phyloP scores from a whole-genome alignment of 2,797 vertebrate species.

The Scarus forsteni region DNA sequence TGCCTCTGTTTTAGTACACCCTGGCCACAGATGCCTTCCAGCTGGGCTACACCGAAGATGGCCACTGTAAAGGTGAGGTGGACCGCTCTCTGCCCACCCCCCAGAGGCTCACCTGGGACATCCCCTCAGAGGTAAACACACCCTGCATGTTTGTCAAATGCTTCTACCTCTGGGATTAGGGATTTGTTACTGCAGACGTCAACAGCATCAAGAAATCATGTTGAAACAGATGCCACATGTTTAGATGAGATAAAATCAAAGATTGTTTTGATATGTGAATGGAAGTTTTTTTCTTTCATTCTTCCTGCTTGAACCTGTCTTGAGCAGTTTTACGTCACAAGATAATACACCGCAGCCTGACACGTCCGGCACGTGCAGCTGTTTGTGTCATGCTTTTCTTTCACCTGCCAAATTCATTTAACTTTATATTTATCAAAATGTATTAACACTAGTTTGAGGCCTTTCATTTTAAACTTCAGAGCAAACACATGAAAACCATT shows the following conservation, averaged over 20 bases:
- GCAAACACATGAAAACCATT: too few relatives aligned
- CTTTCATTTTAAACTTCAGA: too few relatives aligned
- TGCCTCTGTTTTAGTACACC: constrained; percentile 77
- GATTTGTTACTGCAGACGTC: background rate
- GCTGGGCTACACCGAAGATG: constrained; percentile 87
- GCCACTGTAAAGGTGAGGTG: constrained; percentile 88
- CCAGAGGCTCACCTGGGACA: constrained; percentile 89
- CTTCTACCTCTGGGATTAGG: background rate
- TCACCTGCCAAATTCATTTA: too few relatives aligned
- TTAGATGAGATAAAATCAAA: background rate
- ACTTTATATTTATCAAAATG: too few relatives aligned
- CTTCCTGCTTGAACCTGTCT: background rate
- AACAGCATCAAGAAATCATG: background rate
- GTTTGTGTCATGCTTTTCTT: too few relatives aligned
- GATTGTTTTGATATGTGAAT: background rate
- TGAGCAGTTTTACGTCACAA: background rate
- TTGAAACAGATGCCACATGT: background rate
- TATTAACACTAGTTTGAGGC: too few relatives aligned
- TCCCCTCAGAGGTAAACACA: constrained; percentile 83
- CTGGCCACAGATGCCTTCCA: constrained; percentile 90
- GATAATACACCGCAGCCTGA: too few relatives aligned
- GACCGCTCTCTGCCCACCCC: constrained; percentile 81
- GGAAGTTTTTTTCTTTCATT: background rate
- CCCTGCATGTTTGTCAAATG: background rate
- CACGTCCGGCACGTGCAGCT: too few relatives aligned